These are phyloP conservation scores for Junco hyemalis DNA, from an alignment of 2,113 vertebrate genomes.

Conservation along the genomic window DNA sequence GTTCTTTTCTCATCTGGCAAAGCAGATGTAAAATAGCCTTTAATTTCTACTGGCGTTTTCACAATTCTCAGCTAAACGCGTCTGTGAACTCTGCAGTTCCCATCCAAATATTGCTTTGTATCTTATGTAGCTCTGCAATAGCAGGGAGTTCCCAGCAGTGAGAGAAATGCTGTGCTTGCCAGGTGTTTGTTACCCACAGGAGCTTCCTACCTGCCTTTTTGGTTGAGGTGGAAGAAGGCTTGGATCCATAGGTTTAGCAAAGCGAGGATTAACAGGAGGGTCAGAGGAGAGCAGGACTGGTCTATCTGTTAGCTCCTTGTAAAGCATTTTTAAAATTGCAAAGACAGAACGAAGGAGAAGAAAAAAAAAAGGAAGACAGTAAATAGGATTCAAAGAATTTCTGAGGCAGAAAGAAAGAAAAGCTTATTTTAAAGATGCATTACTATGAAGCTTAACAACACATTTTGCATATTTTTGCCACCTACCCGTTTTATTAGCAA, in stretches of 20 bases:
- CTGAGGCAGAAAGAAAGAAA: conserved; percentile 16
- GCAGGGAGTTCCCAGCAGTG: background rate
- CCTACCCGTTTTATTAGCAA: background rate
- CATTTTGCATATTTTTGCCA: background rate
- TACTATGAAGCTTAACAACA: background rate
- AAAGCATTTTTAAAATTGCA: conserved; percentile 39
- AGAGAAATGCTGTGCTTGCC: background rate
- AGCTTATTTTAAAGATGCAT: background rate
- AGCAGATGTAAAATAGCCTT: background rate
- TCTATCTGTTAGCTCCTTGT: conserved; percentile 70
- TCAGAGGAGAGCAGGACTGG: conserved; percentile 65
- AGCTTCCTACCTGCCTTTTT: conserved; percentile 86
- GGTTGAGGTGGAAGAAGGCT: conserved; percentile 74
- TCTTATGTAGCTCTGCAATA: background rate
- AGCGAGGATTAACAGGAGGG: conserved; percentile 71
- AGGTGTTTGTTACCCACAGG: background rate
- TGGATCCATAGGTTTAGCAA: conserved; percentile 75
- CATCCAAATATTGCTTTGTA: background rate
- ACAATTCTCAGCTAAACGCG: background rate
- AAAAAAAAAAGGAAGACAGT: conserved; percentile 33
- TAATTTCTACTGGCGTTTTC: background rate
- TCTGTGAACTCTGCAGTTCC: background rate
- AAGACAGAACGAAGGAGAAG: background rate
- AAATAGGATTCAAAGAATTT: conserved; percentile 46
- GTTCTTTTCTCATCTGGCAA: background rate